Percentiles rank a stretch among this genome's conserved stretches.
phyloP scores from a whole-genome alignment of 1,140 invertebrate species.

The Oryctes rhinoceros region DNA sequence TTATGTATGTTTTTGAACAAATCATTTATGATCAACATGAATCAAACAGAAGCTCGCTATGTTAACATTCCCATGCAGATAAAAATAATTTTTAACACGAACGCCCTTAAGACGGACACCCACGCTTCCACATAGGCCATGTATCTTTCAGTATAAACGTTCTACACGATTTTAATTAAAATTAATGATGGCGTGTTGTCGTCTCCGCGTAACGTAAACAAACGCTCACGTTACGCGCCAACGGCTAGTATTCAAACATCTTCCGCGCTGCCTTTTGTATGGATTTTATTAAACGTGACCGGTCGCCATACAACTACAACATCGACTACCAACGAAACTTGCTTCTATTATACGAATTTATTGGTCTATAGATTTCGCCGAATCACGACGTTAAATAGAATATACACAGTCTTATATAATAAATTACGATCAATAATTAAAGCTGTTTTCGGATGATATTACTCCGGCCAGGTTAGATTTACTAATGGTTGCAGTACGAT shows the following conservation, averaged over 20 bases:
- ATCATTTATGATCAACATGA: too few relatives aligned
- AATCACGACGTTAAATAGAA: constrained; percentile 16
- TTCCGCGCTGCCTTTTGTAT: neutral
- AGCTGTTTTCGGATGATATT: constrained; percentile 7
- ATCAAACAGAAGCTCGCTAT: too few relatives aligned
- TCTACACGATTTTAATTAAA: neutral
- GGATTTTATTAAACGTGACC: neutral
- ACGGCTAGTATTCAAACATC: neutral
- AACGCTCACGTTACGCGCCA: neutral
- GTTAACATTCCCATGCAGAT: neutral
- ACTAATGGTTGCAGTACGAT: too few relatives aligned
- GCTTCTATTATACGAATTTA: neutral
- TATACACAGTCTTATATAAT: constrained; percentile 19
- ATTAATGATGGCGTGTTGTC: neutral
- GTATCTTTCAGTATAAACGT: neutral
- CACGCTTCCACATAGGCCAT: neutral
- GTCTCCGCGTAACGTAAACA: neutral
- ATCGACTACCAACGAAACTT: neutral
- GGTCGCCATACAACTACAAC: neutral
- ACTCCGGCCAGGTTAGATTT: neutral
- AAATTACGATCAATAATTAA: constrained; percentile 15
- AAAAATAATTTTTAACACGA: constrained; percentile 8
- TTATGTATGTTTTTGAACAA: too few relatives aligned
- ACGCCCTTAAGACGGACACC: neutral
- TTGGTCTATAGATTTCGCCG: constrained; percentile 2